Base-by-base conservation (phyloP, 2,888 invertebrate species). In the Diarsia rubi region DNA sequence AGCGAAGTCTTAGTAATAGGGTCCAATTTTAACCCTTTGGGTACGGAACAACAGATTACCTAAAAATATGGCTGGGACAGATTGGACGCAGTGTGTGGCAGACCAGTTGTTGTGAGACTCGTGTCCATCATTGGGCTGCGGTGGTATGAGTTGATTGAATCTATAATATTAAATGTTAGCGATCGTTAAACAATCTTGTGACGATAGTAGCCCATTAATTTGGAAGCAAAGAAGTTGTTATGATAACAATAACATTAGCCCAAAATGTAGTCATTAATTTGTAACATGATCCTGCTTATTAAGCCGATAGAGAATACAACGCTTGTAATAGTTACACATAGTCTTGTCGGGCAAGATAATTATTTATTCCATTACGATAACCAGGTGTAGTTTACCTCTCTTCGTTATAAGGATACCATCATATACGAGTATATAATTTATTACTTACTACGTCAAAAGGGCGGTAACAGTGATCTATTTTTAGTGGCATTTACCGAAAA, bases 331-430 rank as follows among this genome's bases (percentile, higher is more conserved):
- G 16, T n/a, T 27, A 45, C 16, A 60, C 37, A 27, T 47, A 12
- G 37, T 2, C 24, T 19, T 42, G 37, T 31, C 62, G 14, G 45
- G 6, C 8, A 44, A 9, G 12, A 27, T 24, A n/a, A 68, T 63
- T 64, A 63, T 37, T 63, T 37, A 77, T 72, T 79, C 73, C 37
- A 79, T 68, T 79, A 79, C 16, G 45, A 59, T 68, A 71, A 31
- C 44, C 57, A 72, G 66, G 78, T 67, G 63, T 49, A 21, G n/a
- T 44, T 59, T 71, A 62, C 24, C 12, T 24, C 71, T 47, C 8
- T 60, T 42, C 21, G 9, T 54, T 24, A 62, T 60, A 62, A 14
- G 8, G 21, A n/a, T 45, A 68, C 19, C 9, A 37, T n/a, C 12
- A 14, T 57, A 27, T 14, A 21, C 37, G 5, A n/a, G n/a, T n/a